Percentiles rank a stretch among this genome's conserved stretches.
These are phyloP conservation scores for Zaprionus obscuricornis DNA, from an alignment of 2,888 invertebrate genomes.

Conservation along the genomic window DNA sequence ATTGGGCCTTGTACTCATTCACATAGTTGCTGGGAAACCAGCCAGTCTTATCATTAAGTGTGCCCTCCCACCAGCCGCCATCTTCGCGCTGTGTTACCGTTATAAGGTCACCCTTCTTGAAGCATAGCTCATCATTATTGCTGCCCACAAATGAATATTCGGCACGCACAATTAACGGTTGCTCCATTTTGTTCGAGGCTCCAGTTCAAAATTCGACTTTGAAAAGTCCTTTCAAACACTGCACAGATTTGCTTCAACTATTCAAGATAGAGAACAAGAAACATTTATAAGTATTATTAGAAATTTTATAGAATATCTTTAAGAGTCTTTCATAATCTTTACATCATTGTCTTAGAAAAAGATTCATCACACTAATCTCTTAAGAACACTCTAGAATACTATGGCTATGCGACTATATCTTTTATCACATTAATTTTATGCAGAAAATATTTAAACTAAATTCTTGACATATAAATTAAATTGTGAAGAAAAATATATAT, in stretches of 20 bases:
- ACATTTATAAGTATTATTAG: background rate
- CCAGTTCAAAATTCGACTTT: too few species aligned
- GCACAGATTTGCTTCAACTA: slow-evolving; percentile 62
- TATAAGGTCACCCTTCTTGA: slow-evolving; percentile 97
- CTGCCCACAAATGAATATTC: slow-evolving; percentile 96
- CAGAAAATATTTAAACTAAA: too few species aligned
- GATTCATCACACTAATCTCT: too few species aligned
- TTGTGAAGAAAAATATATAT: too few species aligned
- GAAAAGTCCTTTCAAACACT: slow-evolving; percentile 31
- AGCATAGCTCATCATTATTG: slow-evolving; percentile 98
- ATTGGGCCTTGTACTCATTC: slow-evolving; percentile 89
- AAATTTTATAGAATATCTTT: background rate
- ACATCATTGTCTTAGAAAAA: slow-evolving; percentile 20
- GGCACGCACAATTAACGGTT: slow-evolving; percentile 90
- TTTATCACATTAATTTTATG: too few species aligned
- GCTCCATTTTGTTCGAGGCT: slow-evolving; percentile 74
- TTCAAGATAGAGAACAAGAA: slow-evolving; percentile 3
- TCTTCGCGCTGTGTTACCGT: slow-evolving; percentile 97
- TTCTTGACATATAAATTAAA: too few species aligned
- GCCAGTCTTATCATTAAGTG: slow-evolving; percentile 96
- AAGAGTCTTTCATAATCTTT: too few species aligned
- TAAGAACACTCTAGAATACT: too few species aligned
- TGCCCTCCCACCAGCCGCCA: slow-evolving; percentile 99
- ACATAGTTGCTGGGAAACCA: slow-evolving; percentile 99
- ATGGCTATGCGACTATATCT: too few species aligned